Evolutionary conservation across 2,888 invertebrate genomes (phyloP).

Genomic region (Heliconius erato): DNA sequence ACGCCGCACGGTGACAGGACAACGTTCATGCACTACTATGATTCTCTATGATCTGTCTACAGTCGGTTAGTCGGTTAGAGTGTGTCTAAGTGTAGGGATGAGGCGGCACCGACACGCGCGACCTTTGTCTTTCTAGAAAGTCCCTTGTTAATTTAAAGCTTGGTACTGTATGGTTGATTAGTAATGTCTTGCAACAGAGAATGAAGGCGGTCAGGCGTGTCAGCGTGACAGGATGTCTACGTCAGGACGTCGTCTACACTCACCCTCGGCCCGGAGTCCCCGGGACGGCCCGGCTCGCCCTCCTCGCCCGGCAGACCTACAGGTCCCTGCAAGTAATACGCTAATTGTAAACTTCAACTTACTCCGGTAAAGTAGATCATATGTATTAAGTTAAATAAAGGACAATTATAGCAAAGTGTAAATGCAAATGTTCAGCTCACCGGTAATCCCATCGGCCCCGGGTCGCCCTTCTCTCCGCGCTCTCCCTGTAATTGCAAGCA

Average conservation of each 20-base stretch:
- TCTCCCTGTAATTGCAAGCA: conserved; percentile 87
- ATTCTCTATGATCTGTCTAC: conserved; percentile 23
- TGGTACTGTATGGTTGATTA: background rate
- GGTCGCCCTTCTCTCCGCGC: conserved; percentile 92
- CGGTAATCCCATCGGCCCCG: conserved; percentile 98
- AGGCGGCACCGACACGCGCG: conserved; percentile 5
- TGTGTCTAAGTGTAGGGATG: conserved; percentile 28
- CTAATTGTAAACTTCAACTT: background rate
- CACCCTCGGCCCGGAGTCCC: conserved; percentile 92
- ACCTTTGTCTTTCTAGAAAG: background rate
- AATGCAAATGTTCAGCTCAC: conserved; percentile 86
- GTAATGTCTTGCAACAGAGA: background rate
- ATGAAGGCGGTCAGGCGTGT: conserved; percentile 4
- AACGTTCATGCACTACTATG: conserved; percentile 31
- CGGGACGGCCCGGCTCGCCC: conserved; percentile 90
- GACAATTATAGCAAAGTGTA: too few relatives aligned
- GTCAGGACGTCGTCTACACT: conserved; percentile 72
- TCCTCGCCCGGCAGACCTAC: conserved; percentile 92
- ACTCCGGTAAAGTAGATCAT: background rate
- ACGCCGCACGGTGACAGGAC: background rate
- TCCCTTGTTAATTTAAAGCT: background rate
- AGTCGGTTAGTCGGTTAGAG: conserved; percentile 42
- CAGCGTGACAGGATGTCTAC: background rate
- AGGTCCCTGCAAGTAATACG: conserved; percentile 87
- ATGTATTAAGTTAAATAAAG: background rate